phyloP scores from a whole-genome alignment of 2,888 invertebrate species.

The Nomada hirtipes region DNA sequence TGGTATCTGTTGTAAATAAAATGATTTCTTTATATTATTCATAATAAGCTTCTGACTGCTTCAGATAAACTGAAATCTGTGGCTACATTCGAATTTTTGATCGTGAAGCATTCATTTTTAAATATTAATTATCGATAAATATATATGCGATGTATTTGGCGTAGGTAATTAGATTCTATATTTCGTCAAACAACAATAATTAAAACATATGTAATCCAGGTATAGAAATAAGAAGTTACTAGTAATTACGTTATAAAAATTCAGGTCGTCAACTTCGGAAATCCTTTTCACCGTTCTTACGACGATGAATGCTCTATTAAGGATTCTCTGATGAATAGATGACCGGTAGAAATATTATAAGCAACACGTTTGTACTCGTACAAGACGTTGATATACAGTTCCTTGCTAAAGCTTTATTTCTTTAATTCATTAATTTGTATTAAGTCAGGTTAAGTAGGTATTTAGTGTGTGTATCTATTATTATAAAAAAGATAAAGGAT shows the following conservation, averaged over 20 bases:
- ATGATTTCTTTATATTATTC: constrained; percentile 5
- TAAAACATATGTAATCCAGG: background rate
- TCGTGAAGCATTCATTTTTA: background rate
- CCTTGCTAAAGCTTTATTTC: background rate
- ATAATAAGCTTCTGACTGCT: constrained; percentile 40
- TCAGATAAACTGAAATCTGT: constrained; percentile 20
- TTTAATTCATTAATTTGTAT: background rate
- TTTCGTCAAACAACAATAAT: background rate
- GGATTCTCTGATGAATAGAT: constrained; percentile 15
- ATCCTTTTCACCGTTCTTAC: constrained; percentile 39
- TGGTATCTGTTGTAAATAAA: background rate
- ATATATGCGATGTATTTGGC: constrained; percentile 28
- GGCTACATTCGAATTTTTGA: background rate
- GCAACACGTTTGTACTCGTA: constrained; percentile 7
- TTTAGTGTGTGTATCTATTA: background rate
- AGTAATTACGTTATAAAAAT: background rate
- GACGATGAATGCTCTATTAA: constrained; percentile 45
- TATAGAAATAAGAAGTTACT: background rate
- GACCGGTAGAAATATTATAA: background rate
- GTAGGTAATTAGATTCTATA: background rate
- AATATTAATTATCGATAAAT: background rate
- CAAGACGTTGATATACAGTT: constrained; percentile 12
- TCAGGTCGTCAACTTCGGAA: constrained; percentile 2
- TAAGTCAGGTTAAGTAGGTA: background rate
- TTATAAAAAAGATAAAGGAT: background rate